Evolutionary conservation across 2,888 invertebrate species (phyloP).

Genomic region (Tenthredo scrophulariae): DNA sequence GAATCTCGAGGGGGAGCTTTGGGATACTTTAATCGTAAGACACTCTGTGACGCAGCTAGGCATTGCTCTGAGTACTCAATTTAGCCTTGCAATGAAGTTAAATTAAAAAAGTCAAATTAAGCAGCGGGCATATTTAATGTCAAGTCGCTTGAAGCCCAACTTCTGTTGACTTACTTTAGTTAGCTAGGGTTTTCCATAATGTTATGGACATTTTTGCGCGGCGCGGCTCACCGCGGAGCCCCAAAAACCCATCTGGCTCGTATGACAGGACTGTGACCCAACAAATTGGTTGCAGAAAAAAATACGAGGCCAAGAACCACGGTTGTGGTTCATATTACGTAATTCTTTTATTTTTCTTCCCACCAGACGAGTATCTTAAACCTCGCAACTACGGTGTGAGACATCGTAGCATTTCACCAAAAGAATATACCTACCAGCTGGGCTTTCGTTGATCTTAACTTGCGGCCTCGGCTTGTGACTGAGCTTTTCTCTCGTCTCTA

Average conservation of each 20-base stretch:
- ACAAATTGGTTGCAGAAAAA: constrained; percentile 34
- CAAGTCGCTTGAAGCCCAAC: not conserved
- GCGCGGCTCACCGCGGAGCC: not conserved
- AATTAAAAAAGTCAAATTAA: not conserved
- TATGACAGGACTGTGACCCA: constrained; percentile 34
- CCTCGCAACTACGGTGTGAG: constrained; percentile 10
- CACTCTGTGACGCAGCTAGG: not conserved
- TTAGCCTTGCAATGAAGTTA: not conserved
- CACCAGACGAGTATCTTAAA: constrained; percentile 4
- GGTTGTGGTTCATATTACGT: constrained; percentile 40
- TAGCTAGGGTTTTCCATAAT: not conserved
- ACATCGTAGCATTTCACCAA: constrained; percentile 12
- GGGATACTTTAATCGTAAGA: constrained; percentile 13
- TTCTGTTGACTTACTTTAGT: constrained; percentile 9
- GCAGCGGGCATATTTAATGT: not conserved
- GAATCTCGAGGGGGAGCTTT: not conserved
- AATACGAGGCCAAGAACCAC: constrained; percentile 40
- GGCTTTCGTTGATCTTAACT: constrained; percentile 37
- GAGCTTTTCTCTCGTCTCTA: constrained; percentile 2
- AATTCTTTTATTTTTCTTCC: constrained; percentile 45
- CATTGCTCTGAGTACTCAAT: not conserved
- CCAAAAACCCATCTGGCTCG: constrained; percentile 34
- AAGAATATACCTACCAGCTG: not conserved
- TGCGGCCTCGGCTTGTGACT: not conserved
- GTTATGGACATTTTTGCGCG: not conserved